Conservation (phyloP, 2,797 vertebrate genomes). For the Catharus ustulatus region DNA sequence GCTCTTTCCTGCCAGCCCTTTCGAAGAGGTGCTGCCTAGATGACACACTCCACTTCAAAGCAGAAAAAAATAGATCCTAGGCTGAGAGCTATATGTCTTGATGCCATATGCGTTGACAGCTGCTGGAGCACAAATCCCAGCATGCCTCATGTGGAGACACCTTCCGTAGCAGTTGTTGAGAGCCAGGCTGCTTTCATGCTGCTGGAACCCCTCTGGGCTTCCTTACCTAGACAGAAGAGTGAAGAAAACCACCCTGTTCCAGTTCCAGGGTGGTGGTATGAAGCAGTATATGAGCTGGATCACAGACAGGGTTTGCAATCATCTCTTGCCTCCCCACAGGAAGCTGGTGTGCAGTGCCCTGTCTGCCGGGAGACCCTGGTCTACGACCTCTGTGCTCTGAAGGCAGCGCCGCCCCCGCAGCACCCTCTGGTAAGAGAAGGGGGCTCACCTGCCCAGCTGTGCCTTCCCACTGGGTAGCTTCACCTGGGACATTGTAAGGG, state of each 20-base stretch:
- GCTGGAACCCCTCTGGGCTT: not conserved
- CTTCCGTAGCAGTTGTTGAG: not conserved
- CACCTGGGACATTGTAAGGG: accelerated
- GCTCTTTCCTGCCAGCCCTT: not conserved
- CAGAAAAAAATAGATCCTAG: not conserved
- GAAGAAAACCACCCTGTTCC: not conserved
- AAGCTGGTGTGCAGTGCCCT: constrained; percentile 87
- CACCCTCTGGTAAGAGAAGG: constrained; percentile 83
- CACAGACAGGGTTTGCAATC: not conserved
- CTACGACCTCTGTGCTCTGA: constrained; percentile 83
- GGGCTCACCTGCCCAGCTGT: not conserved
- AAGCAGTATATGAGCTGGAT: not conserved
- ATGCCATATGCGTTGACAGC: not conserved
- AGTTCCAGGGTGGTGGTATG: not conserved
- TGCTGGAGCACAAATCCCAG: not conserved
- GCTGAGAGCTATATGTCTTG: not conserved
- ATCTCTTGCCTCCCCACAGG: constrained; percentile 68
- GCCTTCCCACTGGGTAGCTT: not conserved
- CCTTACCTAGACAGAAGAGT: not conserved
- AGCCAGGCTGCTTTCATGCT: not conserved
- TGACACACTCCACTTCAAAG: not conserved
- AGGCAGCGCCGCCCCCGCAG: constrained; percentile 83
- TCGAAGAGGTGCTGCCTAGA: not conserved
- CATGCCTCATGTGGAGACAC: accelerated
- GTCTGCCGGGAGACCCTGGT: constrained; percentile 89